These are phyloP conservation scores for Clupea harengus DNA, from an alignment of 2,113 vertebrate genomes.

Conservation along the genomic window DNA sequence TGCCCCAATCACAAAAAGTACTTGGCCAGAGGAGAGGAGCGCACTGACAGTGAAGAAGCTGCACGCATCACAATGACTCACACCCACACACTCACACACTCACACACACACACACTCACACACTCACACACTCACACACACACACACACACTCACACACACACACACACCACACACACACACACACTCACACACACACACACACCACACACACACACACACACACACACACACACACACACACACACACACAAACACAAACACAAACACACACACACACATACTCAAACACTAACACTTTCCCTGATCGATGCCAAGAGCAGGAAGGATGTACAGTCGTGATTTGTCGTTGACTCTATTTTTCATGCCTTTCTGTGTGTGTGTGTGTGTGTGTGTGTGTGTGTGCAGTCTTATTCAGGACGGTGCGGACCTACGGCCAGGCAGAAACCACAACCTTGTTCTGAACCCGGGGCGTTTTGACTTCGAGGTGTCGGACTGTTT, in stretches of 20 bases:
- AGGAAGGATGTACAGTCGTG: too few species aligned
- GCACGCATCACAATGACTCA: background rate
- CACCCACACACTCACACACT: background rate
- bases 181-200: background rate
- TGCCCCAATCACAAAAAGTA: background rate
- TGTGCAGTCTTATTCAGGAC: slow-evolving; percentile 78
- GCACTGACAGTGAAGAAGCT: background rate
- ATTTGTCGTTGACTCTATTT: background rate
- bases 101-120: background rate
- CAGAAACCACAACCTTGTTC: slow-evolving; percentile 69
- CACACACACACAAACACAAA: background rate
- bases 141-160: background rate
- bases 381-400: background rate
- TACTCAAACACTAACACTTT: background rate
- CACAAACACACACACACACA: background rate
- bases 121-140: background rate
- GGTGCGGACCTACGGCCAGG: slow-evolving; percentile 69
- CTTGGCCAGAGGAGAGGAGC: background rate
- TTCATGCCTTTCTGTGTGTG: background rate
- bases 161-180: background rate
- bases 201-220: background rate
- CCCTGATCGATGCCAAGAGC: background rate
- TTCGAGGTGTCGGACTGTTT: slow-evolving; percentile 96
- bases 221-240: background rate
- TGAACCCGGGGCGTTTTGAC: slow-evolving; percentile 85